These are phyloP conservation scores for Probaryconus sp. DNA, from an alignment of 1,140 invertebrate genomes.

Conservation along the genomic window DNA sequence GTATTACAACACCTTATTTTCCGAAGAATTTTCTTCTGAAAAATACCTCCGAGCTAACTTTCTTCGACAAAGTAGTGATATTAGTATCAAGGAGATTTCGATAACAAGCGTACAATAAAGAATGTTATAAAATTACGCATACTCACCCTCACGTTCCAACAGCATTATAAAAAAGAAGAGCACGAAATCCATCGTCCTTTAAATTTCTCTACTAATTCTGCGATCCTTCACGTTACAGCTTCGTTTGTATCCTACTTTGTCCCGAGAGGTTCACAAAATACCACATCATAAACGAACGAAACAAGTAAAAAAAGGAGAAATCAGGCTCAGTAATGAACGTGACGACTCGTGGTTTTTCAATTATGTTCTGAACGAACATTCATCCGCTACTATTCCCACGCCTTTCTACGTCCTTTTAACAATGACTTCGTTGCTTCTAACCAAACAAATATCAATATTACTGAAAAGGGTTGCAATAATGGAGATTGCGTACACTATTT, in stretches of 20 bases:
- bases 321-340: conserved; percentile 34
- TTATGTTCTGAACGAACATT: conserved; percentile 34
- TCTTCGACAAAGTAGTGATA: conserved; percentile 17
- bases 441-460: conserved; percentile 34
- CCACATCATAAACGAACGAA: conserved; percentile 22
- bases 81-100: conserved; percentile 19
- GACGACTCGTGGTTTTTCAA: conserved; percentile 43
- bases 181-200: conserved; percentile 69
- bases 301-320: conserved; percentile 24
- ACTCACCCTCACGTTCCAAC: conserved; percentile 69
- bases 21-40: conserved; percentile 21
- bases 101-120: conserved; percentile 35
- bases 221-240: conserved; percentile 30
- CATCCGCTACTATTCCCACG: conserved; percentile 28
- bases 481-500: conserved; percentile 29
- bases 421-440: conserved; percentile 21
- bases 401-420: conserved; percentile 20
- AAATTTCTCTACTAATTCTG: conserved; percentile 34
- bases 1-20: conserved; percentile 37
- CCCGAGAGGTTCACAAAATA: conserved; percentile 3
- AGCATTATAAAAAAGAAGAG: conserved; percentile 66
- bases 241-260: conserved; percentile 32
- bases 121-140: conserved; percentile 26
- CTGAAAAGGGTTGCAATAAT: conserved; percentile 32
- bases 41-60: conserved; percentile 19